A percentile compares a stretch with the other conserved stretches of the same genome.
phyloP scores from a whole-genome alignment of 1,140 invertebrate genomes.

The Glossosoma conforme region DNA sequence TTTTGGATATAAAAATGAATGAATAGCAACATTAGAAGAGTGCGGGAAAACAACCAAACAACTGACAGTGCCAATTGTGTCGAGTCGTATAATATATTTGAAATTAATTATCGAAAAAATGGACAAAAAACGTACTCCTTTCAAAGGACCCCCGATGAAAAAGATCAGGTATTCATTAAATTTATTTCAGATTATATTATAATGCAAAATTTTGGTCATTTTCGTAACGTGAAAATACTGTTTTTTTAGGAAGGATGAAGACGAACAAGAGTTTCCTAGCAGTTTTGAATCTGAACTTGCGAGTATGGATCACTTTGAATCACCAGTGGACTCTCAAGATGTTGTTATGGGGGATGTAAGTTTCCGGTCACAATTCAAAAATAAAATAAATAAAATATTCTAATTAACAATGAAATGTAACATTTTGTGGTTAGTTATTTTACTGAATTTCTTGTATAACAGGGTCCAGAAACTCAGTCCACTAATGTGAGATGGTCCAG shows the following conservation, averaged over 20 bases:
- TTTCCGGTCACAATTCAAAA: slow-evolving; percentile 22
- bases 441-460: slow-evolving; percentile 21
- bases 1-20: background rate
- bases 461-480: slow-evolving; percentile 64
- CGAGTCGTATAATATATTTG: too few species aligned
- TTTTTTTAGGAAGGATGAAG: slow-evolving; percentile 40
- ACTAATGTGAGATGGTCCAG: slow-evolving; percentile 65
- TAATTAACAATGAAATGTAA: too few species aligned
- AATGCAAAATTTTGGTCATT: background rate
- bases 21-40: slow-evolving; percentile 3
- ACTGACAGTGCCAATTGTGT: too few species aligned
- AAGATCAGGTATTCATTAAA: slow-evolving; percentile 26
- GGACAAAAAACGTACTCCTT: slow-evolving; percentile 22
- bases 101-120: slow-evolving; percentile 5
- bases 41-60: slow-evolving; percentile 11
- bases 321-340: slow-evolving; percentile 43
- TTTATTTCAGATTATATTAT: background rate
- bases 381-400: slow-evolving; percentile 1
- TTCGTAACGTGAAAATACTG: background rate
- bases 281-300: slow-evolving; percentile 59
- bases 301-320: slow-evolving; percentile 53
- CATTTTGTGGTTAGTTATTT: too few species aligned
- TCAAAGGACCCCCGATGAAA: slow-evolving; percentile 29
- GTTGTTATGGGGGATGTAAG: slow-evolving; percentile 42
- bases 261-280: slow-evolving; percentile 49